Evolutionary conservation across 2,113 vertebrate genomes (phyloP).

Genomic region (Microtus richardsoni): DNA sequence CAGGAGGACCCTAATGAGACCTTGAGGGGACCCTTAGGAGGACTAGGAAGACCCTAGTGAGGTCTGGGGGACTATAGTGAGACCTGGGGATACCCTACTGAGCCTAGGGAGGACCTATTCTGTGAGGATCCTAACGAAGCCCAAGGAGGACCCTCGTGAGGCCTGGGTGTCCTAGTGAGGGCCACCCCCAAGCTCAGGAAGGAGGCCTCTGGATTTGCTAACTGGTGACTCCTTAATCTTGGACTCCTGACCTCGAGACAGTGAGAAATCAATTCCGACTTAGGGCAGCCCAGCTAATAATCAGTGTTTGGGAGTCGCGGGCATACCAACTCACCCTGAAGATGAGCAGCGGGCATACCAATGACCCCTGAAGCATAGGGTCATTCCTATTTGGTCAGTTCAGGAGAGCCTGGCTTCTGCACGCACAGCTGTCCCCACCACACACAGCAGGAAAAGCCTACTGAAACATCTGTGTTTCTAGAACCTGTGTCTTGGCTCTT

Average conservation of each 20-base stretch:
- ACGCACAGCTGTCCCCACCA: background rate
- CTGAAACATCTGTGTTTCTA: background rate
- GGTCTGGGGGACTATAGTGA: background rate
- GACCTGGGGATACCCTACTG: too few species aligned
- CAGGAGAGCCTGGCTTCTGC: background rate
- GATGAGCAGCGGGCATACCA: too few species aligned
- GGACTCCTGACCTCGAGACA: background rate
- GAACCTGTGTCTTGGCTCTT: background rate
- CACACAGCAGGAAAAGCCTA: background rate
- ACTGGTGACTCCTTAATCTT: background rate
- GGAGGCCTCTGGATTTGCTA: background rate
- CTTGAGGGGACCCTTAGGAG: background rate
- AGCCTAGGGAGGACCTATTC: background rate
- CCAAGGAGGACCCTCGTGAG: background rate
- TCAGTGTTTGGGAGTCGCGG: background rate
- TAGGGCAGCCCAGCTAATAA: background rate
- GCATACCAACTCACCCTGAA: accelerated
- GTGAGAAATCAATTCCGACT: background rate
- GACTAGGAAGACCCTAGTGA: background rate
- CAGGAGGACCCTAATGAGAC: background rate
- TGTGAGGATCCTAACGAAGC: background rate
- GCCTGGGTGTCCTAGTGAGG: background rate
- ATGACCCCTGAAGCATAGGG: too few species aligned
- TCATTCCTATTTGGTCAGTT: background rate
- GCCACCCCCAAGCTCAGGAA: background rate